phyloP scores from a whole-genome alignment of 2,113 vertebrate species.

The Sprattus sprattus region DNA sequence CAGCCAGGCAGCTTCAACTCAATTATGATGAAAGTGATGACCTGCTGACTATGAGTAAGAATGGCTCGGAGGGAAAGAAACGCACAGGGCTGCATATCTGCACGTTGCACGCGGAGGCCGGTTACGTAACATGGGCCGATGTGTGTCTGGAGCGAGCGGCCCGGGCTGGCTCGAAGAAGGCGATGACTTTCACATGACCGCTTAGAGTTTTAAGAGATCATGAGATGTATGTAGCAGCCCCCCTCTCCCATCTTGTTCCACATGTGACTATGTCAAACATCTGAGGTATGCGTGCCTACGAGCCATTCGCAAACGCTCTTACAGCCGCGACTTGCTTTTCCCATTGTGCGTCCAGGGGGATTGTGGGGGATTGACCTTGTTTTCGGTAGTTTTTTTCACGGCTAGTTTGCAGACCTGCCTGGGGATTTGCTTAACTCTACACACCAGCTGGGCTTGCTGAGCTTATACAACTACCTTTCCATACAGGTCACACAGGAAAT shows the following conservation, averaged over 20 bases:
- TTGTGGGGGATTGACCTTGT: too few relatives aligned
- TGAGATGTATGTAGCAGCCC: constrained; percentile 23
- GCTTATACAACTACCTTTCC: too few relatives aligned
- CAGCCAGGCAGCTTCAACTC: too few relatives aligned
- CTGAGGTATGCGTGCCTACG: too few relatives aligned
- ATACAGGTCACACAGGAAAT: background rate
- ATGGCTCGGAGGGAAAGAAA: background rate
- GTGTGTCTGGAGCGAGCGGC: background rate
- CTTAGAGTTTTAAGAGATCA: constrained; percentile 11
- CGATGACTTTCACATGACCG: constrained; percentile 38
- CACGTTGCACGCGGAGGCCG: background rate
- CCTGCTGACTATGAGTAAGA: background rate
- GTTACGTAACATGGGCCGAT: background rate
- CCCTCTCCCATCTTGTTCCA: background rate
- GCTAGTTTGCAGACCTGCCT: too few relatives aligned
- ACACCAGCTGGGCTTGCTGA: too few relatives aligned
- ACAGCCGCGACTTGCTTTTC: too few relatives aligned
- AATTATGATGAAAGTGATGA: background rate
- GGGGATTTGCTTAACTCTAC: too few relatives aligned
- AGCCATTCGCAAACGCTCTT: too few relatives aligned
- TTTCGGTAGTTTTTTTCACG: too few relatives aligned
- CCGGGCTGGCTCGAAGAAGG: background rate
- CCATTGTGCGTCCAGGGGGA: too few relatives aligned
- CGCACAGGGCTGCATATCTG: background rate
- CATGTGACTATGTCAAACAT: too few relatives aligned